Percentiles rank a stretch among this genome's conserved stretches.
Evolutionary conservation across 2,797 vertebrate genomes (phyloP).

Genomic region (Emydoidea blandingii): DNA sequence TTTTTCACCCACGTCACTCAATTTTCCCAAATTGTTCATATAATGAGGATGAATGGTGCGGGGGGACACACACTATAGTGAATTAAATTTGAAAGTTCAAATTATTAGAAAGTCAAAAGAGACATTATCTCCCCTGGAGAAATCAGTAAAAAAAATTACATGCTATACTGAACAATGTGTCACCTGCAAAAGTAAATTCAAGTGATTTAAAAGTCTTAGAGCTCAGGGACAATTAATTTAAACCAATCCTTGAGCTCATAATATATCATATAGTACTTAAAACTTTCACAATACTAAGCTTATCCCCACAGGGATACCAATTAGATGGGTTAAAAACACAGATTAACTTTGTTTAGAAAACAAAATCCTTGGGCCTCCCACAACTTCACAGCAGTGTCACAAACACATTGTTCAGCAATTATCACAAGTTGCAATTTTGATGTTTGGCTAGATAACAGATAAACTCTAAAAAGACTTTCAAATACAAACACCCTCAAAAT

Average conservation of each 20-base stretch:
- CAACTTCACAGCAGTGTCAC: neutral
- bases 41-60: neutral
- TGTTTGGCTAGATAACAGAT: neutral
- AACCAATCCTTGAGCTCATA: neutral
- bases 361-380: neutral
- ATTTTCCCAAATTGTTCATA: neutral
- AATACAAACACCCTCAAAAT: neutral
- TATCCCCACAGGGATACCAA: neutral
- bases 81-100: neutral
- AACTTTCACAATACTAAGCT: neutral
- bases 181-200: accelerated
- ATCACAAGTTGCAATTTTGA: neutral
- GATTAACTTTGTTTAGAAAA: neutral
- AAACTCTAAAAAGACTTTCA: neutral
- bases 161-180: neutral
- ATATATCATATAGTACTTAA: neutral
- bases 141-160: neutral
- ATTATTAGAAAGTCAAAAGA: neutral
- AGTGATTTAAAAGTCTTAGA: neutral
- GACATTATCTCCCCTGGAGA: neutral
- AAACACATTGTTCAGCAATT: neutral
- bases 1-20: accelerated
- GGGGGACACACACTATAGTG: accelerated
- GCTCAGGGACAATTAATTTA: neutral
- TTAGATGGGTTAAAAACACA: neutral